These are phyloP conservation scores for Geococcyx californianus DNA, from an alignment of 2,113 vertebrate genomes.

Conservation along the genomic window DNA sequence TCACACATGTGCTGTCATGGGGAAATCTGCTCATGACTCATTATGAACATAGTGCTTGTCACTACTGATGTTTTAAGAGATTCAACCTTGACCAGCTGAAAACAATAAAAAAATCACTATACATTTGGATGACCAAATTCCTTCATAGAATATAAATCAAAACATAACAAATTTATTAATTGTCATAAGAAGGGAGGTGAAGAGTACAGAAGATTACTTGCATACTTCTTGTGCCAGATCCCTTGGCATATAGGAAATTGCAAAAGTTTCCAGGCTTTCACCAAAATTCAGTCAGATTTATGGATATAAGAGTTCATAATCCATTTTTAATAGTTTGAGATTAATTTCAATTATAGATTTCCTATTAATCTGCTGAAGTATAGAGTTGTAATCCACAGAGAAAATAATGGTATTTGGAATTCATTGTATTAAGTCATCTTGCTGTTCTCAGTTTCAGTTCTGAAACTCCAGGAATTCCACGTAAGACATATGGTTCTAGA, in stretches of 20 bases:
- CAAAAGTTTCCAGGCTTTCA: not conserved
- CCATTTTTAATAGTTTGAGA: not conserved
- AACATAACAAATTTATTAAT: not conserved
- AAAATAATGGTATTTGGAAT: not conserved
- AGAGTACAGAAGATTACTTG: not conserved
- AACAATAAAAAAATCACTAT: not conserved
- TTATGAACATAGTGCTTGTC: not conserved
- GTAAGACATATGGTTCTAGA: not conserved
- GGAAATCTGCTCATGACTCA: not conserved
- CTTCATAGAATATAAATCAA: not conserved
- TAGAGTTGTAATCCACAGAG: not conserved
- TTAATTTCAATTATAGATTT: not conserved
- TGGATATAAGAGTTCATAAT: not conserved
- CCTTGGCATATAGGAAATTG: not conserved
- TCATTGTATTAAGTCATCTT: not conserved
- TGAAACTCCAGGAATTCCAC: not conserved
- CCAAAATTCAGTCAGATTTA: not conserved
- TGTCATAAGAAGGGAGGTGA: not conserved
- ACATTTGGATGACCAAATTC: not conserved
- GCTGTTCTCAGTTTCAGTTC: not conserved
- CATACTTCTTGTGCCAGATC: not conserved
- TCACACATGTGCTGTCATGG: not conserved
- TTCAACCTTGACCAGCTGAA: not conserved
- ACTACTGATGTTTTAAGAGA: not conserved
- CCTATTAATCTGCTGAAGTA: not conserved